Conservation (phyloP, 2,113 vertebrate genomes). For the Motacilla tschutschensis region DNA sequence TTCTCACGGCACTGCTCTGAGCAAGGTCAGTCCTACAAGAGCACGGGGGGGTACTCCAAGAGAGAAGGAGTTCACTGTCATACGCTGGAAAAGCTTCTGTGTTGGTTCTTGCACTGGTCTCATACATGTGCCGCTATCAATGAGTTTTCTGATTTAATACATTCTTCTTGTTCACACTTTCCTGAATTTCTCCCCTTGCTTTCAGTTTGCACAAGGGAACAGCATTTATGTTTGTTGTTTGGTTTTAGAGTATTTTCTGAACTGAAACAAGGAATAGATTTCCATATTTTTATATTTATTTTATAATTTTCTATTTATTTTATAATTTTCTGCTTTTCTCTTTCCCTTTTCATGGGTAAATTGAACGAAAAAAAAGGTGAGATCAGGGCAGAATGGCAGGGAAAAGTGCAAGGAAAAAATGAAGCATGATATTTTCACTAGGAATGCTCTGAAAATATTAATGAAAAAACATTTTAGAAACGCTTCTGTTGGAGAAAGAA, state of each 20-base stretch:
- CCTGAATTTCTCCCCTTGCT: not conserved
- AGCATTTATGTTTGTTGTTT: not conserved
- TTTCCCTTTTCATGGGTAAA: not conserved
- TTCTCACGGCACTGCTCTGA: not conserved
- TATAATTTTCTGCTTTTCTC: not conserved
- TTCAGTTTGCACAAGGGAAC: not conserved
- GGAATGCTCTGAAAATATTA: not conserved
- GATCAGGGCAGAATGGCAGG: not conserved
- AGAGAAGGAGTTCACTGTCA: not conserved
- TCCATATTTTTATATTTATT: not conserved
- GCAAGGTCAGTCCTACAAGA: not conserved
- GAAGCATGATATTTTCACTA: not conserved
- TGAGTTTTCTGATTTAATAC: not conserved
- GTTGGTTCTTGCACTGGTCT: not conserved
- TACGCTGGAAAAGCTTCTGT: not conserved
- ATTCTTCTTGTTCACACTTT: not conserved
- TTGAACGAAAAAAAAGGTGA: not conserved
- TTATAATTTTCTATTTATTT: not conserved
- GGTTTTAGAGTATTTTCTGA: not conserved
- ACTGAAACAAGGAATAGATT: not conserved
- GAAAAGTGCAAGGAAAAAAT: not conserved
- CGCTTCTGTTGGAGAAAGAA: not conserved
- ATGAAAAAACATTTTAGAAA: not conserved
- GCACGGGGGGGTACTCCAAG: not conserved
- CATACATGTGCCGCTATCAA: rapidly evolving